A percentile compares a stretch with the other conserved stretches of the same genome.
Evolutionary conservation across 2,797 vertebrate species (phyloP).

Genomic region (Sitta carolinensis): DNA sequence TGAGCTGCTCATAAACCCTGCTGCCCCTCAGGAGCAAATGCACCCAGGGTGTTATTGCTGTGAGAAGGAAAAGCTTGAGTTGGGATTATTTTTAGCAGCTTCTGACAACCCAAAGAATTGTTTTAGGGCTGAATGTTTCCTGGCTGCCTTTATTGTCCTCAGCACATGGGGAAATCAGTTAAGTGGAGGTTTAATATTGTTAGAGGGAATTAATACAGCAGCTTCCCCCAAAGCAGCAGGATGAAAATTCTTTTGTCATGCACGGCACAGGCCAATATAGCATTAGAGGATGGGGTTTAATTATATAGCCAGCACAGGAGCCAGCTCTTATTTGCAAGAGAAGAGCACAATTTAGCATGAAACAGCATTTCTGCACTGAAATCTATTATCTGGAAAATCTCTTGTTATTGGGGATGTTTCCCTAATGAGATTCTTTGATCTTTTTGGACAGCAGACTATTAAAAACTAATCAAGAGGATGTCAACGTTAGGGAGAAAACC

Average conservation of each 20-base stretch:
- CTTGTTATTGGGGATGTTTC: neutral
- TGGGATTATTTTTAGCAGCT: constrained; percentile 54
- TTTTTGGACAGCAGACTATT: constrained; percentile 13
- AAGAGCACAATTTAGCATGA: neutral
- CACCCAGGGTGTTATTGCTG: neutral
- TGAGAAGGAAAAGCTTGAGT: neutral
- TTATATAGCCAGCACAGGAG: neutral
- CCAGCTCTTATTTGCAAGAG: neutral
- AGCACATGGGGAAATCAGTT: neutral
- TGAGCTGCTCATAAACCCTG: neutral
- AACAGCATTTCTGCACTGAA: constrained; percentile 24
- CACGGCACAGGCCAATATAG: neutral
- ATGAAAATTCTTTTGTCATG: neutral
- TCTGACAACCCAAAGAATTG: neutral
- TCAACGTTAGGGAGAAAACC: neutral
- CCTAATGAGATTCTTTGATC: constrained; percentile 38
- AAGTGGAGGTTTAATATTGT: constrained; percentile 16
- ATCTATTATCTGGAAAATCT: constrained; percentile 15
- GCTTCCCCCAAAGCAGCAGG: neutral
- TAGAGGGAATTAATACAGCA: neutral
- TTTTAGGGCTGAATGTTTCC: constrained; percentile 40
- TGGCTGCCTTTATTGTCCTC: neutral
- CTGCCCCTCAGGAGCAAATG: neutral
- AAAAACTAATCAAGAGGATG: constrained; percentile 11
- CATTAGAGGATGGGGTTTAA: neutral